A percentile compares a stretch with the other conserved stretches of the same genome.
Evolutionary conservation across 1,140 invertebrate species (phyloP).

Genomic region (Agrilus planipennis): DNA sequence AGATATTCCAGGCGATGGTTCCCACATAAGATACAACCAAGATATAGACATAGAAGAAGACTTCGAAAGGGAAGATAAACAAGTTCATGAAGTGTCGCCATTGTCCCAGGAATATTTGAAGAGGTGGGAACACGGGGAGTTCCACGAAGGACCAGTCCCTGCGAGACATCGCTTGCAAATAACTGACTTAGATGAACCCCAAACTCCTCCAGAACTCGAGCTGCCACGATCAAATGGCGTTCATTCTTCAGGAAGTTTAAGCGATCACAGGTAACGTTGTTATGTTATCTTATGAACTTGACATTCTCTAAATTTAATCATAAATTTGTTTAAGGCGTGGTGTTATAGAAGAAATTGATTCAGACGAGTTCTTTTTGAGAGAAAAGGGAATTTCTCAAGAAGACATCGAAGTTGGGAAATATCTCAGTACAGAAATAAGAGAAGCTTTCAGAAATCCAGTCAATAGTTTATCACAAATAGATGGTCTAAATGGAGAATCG

Average conservation of each 20-base stretch:
- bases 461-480: slow-evolving; percentile 47
- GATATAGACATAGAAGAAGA: slow-evolving; percentile 29
- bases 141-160: slow-evolving; percentile 20
- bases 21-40: slow-evolving; percentile 17
- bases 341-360: slow-evolving; percentile 71
- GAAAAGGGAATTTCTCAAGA: slow-evolving; percentile 69
- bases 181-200: slow-evolving; percentile 25
- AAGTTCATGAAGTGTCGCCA: slow-evolving; percentile 16
- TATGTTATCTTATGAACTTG: too few relatives aligned
- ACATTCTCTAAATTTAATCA: too few relatives aligned
- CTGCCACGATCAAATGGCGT: slow-evolving; percentile 8
- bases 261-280: too few relatives aligned
- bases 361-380: slow-evolving; percentile 74
- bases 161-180: slow-evolving; percentile 19
- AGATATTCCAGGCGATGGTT: slow-evolving; percentile 16
- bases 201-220: neutral
- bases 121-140: slow-evolving; percentile 32
- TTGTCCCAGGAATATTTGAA: slow-evolving; percentile 9
- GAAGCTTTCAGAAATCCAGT: slow-evolving; percentile 59
- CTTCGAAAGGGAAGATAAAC: slow-evolving; percentile 25
- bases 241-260: slow-evolving; percentile 17
- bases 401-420: slow-evolving; percentile 63
- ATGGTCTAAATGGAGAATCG: slow-evolving; percentile 15
- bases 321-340: too few relatives aligned
- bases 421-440: slow-evolving; percentile 63